A percentile compares a stretch with the other conserved stretches of the same genome.
Conservation (phyloP, 2,888 invertebrate species). For the Cactoblastis cactorum region DNA sequence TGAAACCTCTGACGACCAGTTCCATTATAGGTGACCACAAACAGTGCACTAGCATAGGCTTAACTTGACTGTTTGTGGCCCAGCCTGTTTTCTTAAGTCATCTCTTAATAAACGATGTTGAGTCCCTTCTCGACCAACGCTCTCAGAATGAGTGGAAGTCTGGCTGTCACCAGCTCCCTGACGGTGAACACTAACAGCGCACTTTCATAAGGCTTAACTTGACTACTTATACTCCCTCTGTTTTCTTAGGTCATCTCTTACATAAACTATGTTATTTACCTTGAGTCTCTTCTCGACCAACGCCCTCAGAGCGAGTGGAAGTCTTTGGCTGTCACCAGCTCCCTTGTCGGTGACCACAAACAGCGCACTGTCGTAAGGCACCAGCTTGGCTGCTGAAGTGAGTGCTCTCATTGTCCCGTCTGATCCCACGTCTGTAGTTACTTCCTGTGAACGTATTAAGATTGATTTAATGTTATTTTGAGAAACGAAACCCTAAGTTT, state of each 20-base stretch:
- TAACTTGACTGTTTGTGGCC: neutral
- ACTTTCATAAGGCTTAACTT: neutral
- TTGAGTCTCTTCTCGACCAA: constrained; percentile 66
- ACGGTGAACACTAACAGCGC: neutral
- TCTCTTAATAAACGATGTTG: neutral
- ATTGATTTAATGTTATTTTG: neutral
- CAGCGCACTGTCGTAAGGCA: constrained; percentile 82
- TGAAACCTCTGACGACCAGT: neutral
- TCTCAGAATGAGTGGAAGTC: neutral
- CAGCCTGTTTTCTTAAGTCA: neutral
- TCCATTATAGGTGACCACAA: neutral
- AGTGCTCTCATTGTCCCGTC: constrained; percentile 81
- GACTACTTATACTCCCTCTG: neutral
- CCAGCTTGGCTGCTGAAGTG: constrained; percentile 78
- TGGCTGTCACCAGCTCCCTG: constrained; percentile 16
- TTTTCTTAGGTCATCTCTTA: neutral
- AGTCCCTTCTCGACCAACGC: neutral
- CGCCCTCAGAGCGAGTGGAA: constrained; percentile 57
- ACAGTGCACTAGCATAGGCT: neutral
- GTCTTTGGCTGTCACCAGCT: constrained; percentile 67
- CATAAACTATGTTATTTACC: constrained; percentile 27
- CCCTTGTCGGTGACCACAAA: constrained; percentile 80
- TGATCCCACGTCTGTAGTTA: constrained; percentile 48
- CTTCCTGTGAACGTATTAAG: constrained; percentile 40
- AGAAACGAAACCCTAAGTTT: neutral